Evolutionary conservation across 2,113 vertebrate genomes (phyloP).

Genomic region (Apistogramma diplotaenia): DNA sequence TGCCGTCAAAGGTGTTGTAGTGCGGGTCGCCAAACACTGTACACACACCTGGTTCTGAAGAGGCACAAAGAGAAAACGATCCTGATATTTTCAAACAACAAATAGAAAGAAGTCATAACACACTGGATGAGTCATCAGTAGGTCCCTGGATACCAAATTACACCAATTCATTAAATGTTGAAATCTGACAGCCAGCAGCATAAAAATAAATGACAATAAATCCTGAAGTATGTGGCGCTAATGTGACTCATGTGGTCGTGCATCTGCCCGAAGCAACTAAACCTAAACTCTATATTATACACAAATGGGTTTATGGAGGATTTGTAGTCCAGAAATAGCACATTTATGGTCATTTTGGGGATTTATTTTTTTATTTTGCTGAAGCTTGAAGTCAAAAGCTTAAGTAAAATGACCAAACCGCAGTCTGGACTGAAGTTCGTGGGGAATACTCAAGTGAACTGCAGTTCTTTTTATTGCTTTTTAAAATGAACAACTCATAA

Average conservation of each 20-base stretch:
- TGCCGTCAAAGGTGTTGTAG: conserved; percentile 99
- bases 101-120: background rate
- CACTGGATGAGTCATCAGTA: background rate
- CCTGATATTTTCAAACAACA: background rate
- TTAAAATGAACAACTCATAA: background rate
- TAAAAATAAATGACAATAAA: conserved; percentile 3
- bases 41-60: conserved; percentile 93
- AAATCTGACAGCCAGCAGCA: background rate
- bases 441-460: conserved; percentile 20
- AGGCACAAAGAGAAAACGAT: conserved; percentile 18
- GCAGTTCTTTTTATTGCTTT: background rate
- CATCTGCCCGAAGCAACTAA: background rate
- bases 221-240: conserved; percentile 17
- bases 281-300: conserved; percentile 8
- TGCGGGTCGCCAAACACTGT: conserved; percentile 98
- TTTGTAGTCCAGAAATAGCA: conserved; percentile 38
- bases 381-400: conserved; percentile 24
- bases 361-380: background rate
- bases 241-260: background rate
- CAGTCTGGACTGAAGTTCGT: conserved; percentile 30
- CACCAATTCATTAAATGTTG: background rate
- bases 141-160: background rate
- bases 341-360: conserved; percentile 16
- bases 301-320: conserved; percentile 9
- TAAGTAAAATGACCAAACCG: conserved; percentile 42